phyloP scores from a whole-genome alignment of 2,888 invertebrate species.

The Koerneria pararmatus region DNA sequence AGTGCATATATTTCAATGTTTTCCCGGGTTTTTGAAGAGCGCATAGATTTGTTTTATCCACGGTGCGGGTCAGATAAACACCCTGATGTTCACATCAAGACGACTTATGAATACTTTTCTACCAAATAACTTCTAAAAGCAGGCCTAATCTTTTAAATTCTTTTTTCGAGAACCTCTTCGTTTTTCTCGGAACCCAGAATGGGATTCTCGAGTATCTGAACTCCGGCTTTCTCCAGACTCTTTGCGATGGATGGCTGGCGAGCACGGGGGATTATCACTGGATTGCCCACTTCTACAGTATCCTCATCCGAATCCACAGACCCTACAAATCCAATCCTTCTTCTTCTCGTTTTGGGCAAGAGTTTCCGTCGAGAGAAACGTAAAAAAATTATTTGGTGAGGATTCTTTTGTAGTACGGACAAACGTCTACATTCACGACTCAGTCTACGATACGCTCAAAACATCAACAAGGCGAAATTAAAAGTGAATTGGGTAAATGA shows the following conservation, averaged over 20 bases:
- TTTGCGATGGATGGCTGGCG: slow-evolving; percentile 42
- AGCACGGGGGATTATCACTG: slow-evolving; percentile 39
- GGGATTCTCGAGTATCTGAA: slow-evolving; percentile 37
- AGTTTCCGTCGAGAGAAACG: too few relatives aligned
- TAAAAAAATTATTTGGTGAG: too few relatives aligned
- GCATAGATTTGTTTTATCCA: too few relatives aligned
- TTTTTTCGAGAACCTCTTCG: slow-evolving; percentile 3
- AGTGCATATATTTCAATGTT: too few relatives aligned
- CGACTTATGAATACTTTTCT: too few relatives aligned
- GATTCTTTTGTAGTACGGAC: neutral
- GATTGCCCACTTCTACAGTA: slow-evolving; percentile 41
- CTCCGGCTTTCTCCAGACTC: slow-evolving; percentile 39
- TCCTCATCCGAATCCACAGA: slow-evolving; percentile 39
- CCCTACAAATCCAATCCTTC: neutral
- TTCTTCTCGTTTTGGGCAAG: too few relatives aligned
- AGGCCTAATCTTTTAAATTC: slow-evolving; percentile 14
- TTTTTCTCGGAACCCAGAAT: slow-evolving; percentile 20
- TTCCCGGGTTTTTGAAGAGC: too few relatives aligned
- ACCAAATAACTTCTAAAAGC: neutral
- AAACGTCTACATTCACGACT: neutral
- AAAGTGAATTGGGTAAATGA: too few relatives aligned
- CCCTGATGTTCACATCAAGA: too few relatives aligned
- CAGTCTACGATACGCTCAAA: too few relatives aligned
- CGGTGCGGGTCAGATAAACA: too few relatives aligned
- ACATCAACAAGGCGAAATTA: neutral